phyloP scores from a whole-genome alignment of 2,797 vertebrate species.

The Myotis findleyi region DNA sequence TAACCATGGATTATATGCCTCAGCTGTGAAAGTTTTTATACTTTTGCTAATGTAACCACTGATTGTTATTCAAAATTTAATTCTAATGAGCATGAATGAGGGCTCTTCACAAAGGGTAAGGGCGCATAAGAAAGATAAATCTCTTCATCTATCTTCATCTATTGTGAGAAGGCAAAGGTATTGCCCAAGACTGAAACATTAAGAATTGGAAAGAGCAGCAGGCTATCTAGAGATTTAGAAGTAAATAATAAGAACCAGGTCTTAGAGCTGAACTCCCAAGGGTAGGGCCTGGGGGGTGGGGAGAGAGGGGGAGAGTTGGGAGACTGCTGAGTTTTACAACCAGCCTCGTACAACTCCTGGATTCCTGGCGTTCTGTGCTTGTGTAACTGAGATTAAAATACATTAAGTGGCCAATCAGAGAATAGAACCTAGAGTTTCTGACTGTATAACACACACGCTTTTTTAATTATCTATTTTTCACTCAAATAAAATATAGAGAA shows the following conservation, averaged over 20 bases:
- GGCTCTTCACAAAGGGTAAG: not conserved
- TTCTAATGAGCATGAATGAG: not conserved
- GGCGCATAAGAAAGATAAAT: not conserved
- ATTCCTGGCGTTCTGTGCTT: not conserved
- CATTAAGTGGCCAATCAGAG: not conserved
- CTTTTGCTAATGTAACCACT: not conserved
- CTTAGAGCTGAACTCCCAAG: not conserved
- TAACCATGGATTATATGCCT: not conserved
- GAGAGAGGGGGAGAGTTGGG: no score
- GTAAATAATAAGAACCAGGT: not conserved
- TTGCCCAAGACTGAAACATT: not conserved
- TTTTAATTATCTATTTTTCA: not conserved
- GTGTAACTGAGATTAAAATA: constrained; percentile 3
- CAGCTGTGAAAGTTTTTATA: not conserved
- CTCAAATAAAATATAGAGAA: constrained; percentile 4
- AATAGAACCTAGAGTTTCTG: not conserved
- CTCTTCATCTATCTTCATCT: not conserved
- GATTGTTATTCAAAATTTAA: constrained; percentile 12
- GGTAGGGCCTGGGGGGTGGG: not conserved
- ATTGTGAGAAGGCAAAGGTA: not conserved
- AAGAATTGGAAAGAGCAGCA: not conserved
- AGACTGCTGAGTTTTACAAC: not conserved
- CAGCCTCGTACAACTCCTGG: not conserved
- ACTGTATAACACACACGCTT: not conserved
- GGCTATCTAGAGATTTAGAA: not conserved